Conservation (phyloP, 2,113 vertebrate genomes). For the Trogon surrucura region DNA sequence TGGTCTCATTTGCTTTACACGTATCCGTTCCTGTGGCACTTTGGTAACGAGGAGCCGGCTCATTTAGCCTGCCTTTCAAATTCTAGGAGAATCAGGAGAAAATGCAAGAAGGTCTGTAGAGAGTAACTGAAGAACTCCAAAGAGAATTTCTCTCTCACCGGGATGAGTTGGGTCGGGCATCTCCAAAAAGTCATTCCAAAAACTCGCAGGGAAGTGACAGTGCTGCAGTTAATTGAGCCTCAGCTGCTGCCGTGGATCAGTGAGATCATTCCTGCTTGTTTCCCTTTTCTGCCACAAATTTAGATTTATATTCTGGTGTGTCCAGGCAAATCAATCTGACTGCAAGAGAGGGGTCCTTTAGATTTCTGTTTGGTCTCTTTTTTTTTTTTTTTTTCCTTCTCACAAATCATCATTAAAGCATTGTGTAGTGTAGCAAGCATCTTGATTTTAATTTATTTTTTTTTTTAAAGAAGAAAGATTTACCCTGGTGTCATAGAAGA, state of each 20-base stretch:
- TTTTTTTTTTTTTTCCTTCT: neutral
- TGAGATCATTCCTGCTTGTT: neutral
- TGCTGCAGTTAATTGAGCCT: neutral
- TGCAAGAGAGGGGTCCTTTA: neutral
- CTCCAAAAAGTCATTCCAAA: neutral
- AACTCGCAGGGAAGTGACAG: accelerated
- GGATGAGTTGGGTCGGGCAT: neutral
- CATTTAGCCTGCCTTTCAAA: neutral
- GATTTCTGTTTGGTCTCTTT: neutral
- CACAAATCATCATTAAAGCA: neutral
- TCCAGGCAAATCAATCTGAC: neutral
- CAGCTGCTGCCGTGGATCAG: neutral
- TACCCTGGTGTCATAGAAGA: neutral
- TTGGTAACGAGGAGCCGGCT: neutral
- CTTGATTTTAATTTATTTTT: neutral
- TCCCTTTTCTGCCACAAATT: neutral
- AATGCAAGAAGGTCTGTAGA: neutral
- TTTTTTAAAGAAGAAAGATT: neutral
- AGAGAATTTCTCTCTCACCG: neutral
- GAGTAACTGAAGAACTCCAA: neutral
- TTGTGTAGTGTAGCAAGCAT: neutral
- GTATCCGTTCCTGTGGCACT: neutral
- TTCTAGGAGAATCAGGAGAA: neutral
- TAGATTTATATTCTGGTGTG: neutral
- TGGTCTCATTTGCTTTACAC: neutral